Conservation (phyloP, 2,113 vertebrate genomes). For the Salminus brasiliensis region DNA sequence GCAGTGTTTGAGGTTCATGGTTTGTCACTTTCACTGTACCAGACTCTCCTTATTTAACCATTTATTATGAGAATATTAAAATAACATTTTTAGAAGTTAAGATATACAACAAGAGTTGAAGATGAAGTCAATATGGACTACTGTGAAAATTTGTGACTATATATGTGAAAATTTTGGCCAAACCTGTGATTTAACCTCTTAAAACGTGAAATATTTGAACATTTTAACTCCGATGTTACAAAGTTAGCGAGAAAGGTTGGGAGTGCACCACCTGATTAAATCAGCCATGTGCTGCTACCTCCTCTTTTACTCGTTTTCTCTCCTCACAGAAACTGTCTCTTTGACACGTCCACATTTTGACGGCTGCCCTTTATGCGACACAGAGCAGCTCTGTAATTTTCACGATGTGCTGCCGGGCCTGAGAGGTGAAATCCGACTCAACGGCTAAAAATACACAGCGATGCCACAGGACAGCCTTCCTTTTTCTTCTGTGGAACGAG, state of each 20-base stretch:
- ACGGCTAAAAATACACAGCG: not conserved
- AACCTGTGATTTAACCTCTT: too few species aligned
- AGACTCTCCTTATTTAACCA: too few species aligned
- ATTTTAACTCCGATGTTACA: not conserved
- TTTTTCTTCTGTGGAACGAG: not conserved
- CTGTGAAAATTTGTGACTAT: too few species aligned
- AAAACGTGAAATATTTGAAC: too few species aligned
- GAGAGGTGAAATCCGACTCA: not conserved
- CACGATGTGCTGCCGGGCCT: not conserved
- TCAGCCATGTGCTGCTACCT: not conserved
- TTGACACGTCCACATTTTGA: conserved; percentile 3
- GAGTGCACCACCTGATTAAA: not conserved
- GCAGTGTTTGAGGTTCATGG: too few species aligned
- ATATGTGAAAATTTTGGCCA: too few species aligned
- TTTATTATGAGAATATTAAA: too few species aligned
- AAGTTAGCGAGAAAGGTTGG: not conserved
- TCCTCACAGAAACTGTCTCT: conserved; percentile 14
- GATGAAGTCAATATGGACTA: too few species aligned
- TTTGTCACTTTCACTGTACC: too few species aligned
- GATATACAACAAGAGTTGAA: too few species aligned
- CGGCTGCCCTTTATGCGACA: conserved; percentile 36
- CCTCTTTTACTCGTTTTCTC: not conserved
- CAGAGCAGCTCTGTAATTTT: conserved; percentile 35
- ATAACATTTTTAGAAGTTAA: too few species aligned
- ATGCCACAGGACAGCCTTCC: not conserved